A percentile compares a stretch with the other conserved stretches of the same genome.
Conservation (phyloP, 37 sponge, comb jelly and placozoan species). For the Ephydatia muelleri region DNA sequence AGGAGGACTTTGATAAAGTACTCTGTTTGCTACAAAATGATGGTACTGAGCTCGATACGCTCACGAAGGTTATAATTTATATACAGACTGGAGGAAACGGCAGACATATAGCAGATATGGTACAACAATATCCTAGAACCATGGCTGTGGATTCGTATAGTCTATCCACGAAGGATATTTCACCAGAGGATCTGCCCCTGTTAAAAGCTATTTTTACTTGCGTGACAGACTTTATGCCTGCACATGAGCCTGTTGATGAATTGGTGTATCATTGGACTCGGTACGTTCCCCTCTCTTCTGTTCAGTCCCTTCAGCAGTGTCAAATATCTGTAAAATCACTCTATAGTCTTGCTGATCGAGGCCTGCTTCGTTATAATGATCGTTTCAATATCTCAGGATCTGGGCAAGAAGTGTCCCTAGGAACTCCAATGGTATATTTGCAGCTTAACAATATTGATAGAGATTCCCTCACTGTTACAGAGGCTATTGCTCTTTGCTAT, state of each 20-base stretch:
- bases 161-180: not conserved
- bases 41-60: not conserved
- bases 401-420: not conserved
- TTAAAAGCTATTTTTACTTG: not conserved
- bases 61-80: not conserved
- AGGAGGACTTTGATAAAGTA: not conserved
- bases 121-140: not conserved
- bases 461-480: not conserved
- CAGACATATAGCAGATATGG: not conserved
- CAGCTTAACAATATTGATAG: not conserved
- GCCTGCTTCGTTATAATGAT: not conserved
- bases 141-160: not conserved
- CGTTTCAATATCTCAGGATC: too few species aligned
- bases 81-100: not conserved
- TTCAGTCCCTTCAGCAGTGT: not conserved
- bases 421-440: not conserved
- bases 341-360: not conserved
- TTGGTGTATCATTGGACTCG: not conserved
- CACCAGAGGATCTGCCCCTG: not conserved
- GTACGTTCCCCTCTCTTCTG: not conserved
- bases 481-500: not conserved
- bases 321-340: not conserved
- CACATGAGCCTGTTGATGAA: not conserved
- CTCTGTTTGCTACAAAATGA: not conserved
- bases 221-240: not conserved